A percentile compares a stretch with the other conserved stretches of the same genome.
Conservation (phyloP, 2,113 vertebrate genomes). For the Chaetorhynchus papuensis region DNA sequence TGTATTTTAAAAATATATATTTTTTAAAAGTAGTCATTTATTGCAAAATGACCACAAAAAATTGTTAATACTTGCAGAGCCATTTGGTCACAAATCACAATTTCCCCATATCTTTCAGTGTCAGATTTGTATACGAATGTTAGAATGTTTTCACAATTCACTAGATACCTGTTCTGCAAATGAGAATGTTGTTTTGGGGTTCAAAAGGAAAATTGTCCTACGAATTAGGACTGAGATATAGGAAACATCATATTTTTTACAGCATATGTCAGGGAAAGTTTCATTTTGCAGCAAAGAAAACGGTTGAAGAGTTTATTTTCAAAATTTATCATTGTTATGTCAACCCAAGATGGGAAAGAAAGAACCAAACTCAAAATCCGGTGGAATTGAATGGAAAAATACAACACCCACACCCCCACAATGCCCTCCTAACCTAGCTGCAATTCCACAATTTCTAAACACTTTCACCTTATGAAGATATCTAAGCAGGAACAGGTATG, state of each 20-base stretch:
- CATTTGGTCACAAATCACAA: background rate
- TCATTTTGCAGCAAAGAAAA: background rate
- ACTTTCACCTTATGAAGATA: background rate
- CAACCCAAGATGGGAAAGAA: background rate
- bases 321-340: background rate
- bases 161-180: background rate
- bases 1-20: background rate
- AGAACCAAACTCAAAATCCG: too few relatives aligned
- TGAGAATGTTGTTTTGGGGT: background rate
- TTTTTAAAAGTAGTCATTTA: background rate
- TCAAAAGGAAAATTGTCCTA: background rate
- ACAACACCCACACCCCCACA: fast-evolving
- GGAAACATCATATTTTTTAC: background rate
- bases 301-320: background rate
- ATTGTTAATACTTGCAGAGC: background rate
- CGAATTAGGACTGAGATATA: fast-evolving
- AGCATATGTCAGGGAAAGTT: background rate
- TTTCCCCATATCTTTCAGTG: background rate
- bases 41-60: background rate
- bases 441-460: background rate
- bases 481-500: background rate
- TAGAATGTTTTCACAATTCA: background rate
- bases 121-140: background rate
- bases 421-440: background rate
- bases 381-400: background rate